These are phyloP conservation scores for Muntiacus muntjak DNA, from an alignment of 2,113 vertebrate genomes.

Conservation along the genomic window DNA sequence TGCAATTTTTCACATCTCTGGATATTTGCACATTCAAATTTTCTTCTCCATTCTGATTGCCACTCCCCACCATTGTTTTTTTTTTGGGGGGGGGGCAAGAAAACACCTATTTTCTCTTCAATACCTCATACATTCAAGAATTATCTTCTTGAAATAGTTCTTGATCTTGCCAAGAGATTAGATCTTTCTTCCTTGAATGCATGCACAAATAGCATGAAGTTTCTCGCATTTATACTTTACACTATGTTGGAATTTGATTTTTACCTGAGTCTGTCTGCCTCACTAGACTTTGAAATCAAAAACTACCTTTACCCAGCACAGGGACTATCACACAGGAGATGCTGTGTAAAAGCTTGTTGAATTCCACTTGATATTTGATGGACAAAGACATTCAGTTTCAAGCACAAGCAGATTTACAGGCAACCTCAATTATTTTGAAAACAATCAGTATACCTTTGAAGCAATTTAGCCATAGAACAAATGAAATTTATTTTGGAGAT, in stretches of 20 bases:
- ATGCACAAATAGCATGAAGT: not conserved
- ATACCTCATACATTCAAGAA: not conserved
- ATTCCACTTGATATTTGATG: not conserved
- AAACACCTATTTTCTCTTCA: not conserved
- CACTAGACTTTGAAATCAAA: not conserved
- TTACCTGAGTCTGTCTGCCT: not conserved
- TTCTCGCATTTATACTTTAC: not conserved
- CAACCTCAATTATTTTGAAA: constrained; percentile 20
- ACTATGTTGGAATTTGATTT: not conserved
- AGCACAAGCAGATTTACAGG: not conserved
- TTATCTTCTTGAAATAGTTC: not conserved
- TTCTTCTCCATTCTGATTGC: not conserved
- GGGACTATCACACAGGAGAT: not conserved
- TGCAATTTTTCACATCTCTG: not conserved
- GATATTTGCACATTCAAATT: not conserved
- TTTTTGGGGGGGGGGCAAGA: not conserved
- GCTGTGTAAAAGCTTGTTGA: not conserved
- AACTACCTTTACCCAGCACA: not conserved
- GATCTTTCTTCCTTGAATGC: not conserved
- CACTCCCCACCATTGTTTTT: too few species aligned
- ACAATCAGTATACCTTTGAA: not conserved
- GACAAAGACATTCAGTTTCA: not conserved
- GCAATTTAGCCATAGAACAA: not conserved
- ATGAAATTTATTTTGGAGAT: not conserved
- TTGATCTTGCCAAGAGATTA: not conserved